A percentile compares a stretch with the other conserved stretches of the same genome.
phyloP scores from a whole-genome alignment of 2,113 vertebrate genomes.

The Malurus alboscapulatus region DNA sequence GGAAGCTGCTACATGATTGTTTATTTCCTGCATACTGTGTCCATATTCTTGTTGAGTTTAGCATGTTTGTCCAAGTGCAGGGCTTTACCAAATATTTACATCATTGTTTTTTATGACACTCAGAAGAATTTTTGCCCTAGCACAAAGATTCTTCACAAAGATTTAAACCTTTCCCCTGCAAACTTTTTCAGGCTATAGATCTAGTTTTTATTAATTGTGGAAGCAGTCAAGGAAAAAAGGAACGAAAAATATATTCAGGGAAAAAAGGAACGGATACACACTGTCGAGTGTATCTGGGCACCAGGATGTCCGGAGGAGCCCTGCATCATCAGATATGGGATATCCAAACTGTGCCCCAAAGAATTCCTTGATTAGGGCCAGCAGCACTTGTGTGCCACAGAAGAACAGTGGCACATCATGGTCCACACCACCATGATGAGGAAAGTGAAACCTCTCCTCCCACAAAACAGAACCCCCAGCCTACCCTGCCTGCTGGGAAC shows the following conservation, averaged over 20 bases:
- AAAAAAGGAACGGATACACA: neutral
- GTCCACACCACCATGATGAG: neutral
- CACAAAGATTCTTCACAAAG: neutral
- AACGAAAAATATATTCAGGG: neutral
- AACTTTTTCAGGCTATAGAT: neutral
- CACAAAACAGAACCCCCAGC: neutral
- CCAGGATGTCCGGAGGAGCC: neutral
- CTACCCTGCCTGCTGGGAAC: fast-evolving
- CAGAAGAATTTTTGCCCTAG: neutral
- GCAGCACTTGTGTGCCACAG: neutral
- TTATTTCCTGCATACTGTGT: neutral
- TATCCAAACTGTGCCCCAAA: neutral
- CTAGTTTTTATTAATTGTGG: neutral
- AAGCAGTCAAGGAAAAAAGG: neutral
- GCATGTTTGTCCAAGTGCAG: neutral
- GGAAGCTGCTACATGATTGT: constrained; percentile 7
- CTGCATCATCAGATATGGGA: too few relatives aligned
- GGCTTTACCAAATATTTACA: neutral
- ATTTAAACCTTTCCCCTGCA: neutral
- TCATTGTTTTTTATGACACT: neutral
- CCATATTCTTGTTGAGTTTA: constrained; percentile 20
- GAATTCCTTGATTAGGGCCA: neutral
- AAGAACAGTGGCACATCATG: neutral
- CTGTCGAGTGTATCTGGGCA: neutral
- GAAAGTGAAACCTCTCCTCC: neutral